Percentiles rank a stretch among this genome's conserved stretches.
phyloP scores from a whole-genome alignment of 2,113 vertebrate genomes.

The Notarius quadriscutis region DNA sequence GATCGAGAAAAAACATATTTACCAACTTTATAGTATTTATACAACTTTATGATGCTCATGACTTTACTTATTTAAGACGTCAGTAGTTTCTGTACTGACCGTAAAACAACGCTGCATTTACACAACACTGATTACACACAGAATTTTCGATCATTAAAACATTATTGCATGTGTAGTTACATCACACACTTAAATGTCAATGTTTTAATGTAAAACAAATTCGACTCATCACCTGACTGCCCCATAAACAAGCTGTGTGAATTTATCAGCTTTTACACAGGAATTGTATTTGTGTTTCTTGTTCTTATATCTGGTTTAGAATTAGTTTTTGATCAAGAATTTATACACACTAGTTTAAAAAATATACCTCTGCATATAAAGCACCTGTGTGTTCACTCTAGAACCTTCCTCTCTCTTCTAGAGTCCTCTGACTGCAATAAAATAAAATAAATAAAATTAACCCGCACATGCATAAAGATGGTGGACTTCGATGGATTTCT shows the following conservation, averaged over 20 bases:
- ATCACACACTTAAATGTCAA: neutral
- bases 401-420: neutral
- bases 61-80: neutral
- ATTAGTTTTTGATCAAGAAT: too few species aligned
- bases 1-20: neutral
- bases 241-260: too few species aligned
- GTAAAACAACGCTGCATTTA: neutral
- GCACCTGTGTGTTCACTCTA: neutral
- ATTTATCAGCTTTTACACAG: neutral
- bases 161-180: too few species aligned
- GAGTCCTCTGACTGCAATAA: neutral
- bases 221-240: neutral
- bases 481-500: neutral
- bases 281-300: neutral
- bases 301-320: neutral
- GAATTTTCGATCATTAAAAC: neutral
- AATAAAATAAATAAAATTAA: too few species aligned
- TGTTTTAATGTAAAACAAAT: neutral
- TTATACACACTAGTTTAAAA: too few species aligned
- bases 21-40: neutral
- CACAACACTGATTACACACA: neutral
- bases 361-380: neutral
- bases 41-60: neutral
- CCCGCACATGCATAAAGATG: too few species aligned
- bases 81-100: too few species aligned